A percentile compares a stretch with the other conserved stretches of the same genome.
These are phyloP conservation scores for Eubasilissa regina DNA, from an alignment of 1,140 invertebrate genomes.

Conservation along the genomic window DNA sequence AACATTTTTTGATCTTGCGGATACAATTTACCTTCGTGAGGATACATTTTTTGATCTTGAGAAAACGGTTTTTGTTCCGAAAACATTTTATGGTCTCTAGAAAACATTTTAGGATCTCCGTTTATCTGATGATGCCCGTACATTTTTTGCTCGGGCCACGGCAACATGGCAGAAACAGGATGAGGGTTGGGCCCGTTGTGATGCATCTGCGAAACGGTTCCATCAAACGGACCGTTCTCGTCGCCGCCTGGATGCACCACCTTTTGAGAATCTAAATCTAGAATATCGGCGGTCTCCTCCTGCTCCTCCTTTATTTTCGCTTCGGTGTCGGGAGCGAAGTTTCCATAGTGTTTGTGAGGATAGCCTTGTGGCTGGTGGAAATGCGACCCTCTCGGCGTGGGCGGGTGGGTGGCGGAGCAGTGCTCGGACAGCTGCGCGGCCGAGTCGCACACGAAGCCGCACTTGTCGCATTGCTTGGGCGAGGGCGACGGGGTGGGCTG, in stretches of 20 bases:
- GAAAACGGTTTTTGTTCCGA: constrained; percentile 60
- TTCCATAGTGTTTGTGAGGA: constrained; percentile 66
- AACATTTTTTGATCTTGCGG: constrained; percentile 69
- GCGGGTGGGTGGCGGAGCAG: constrained; percentile 78
- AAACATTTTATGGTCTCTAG: constrained; percentile 62
- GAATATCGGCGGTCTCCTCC: constrained; percentile 83
- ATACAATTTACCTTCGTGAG: constrained; percentile 71
- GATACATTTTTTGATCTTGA: constrained; percentile 71
- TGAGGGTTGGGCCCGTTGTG: constrained; percentile 71
- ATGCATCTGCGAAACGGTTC: constrained; percentile 69
- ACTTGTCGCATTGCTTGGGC: constrained; percentile 85
- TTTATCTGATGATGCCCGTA: constrained; percentile 67
- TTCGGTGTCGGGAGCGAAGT: constrained; percentile 63
- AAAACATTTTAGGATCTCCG: constrained; percentile 69
- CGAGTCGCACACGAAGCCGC: constrained; percentile 83
- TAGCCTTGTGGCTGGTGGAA: constrained; percentile 70
- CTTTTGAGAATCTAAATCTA: constrained; percentile 92
- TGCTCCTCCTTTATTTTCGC: constrained; percentile 76
- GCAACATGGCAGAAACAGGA: constrained; percentile 76
- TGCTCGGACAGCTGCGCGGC: constrained; percentile 81
- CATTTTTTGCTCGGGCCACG: constrained; percentile 72
- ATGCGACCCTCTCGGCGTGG: constrained; percentile 68
- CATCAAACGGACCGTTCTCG: constrained; percentile 72
- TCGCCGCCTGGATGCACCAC: constrained; percentile 79
- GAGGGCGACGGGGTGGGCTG: constrained; percentile 77